Conservation (phyloP, 2,888 invertebrate species). For the Drosophila neonasuta region DNA sequence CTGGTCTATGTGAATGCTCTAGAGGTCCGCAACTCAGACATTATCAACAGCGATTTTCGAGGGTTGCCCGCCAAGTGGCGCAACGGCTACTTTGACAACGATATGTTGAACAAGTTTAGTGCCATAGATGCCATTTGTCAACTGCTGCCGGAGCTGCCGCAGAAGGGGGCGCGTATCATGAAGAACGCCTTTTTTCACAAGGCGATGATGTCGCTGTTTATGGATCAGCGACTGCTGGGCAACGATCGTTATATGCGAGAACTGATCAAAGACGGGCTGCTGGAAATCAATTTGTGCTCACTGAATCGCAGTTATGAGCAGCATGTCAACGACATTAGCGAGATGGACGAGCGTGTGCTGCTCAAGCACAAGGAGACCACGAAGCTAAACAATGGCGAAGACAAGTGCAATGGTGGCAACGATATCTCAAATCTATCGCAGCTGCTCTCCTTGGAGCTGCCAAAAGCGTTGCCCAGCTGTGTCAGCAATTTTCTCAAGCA, state of each 20-base stretch:
- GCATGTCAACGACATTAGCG: slow-evolving; percentile 55
- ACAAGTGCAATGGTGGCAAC: slow-evolving; percentile 11
- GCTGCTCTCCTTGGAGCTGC: slow-evolving; percentile 29
- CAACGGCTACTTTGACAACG: slow-evolving; percentile 31
- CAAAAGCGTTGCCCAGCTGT: slow-evolving; percentile 29
- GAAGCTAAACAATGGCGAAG: background rate
- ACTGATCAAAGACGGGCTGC: slow-evolving; percentile 58
- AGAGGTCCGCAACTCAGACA: slow-evolving; percentile 43
- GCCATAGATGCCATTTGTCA: slow-evolving; percentile 42
- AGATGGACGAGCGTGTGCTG: slow-evolving; percentile 62
- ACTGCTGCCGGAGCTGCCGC: slow-evolving; percentile 49
- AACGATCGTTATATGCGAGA: slow-evolving; percentile 52
- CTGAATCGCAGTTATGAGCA: slow-evolving; percentile 52
- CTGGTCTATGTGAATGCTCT: slow-evolving; percentile 62
- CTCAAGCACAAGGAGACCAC: slow-evolving; percentile 16
- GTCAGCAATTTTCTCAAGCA: slow-evolving; percentile 24
- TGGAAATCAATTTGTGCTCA: slow-evolving; percentile 50
- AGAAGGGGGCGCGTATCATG: slow-evolving; percentile 34
- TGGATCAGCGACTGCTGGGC: slow-evolving; percentile 55
- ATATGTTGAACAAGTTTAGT: slow-evolving; percentile 33
- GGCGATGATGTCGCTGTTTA: slow-evolving; percentile 49
- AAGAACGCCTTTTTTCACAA: slow-evolving; percentile 48
- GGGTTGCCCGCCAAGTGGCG: slow-evolving; percentile 59
- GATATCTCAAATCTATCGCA: slow-evolving; percentile 12
- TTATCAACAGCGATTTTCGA: slow-evolving; percentile 43